Evolutionary conservation across 2,113 vertebrate genomes (phyloP).

Genomic region (Chinchilla lanigera): DNA sequence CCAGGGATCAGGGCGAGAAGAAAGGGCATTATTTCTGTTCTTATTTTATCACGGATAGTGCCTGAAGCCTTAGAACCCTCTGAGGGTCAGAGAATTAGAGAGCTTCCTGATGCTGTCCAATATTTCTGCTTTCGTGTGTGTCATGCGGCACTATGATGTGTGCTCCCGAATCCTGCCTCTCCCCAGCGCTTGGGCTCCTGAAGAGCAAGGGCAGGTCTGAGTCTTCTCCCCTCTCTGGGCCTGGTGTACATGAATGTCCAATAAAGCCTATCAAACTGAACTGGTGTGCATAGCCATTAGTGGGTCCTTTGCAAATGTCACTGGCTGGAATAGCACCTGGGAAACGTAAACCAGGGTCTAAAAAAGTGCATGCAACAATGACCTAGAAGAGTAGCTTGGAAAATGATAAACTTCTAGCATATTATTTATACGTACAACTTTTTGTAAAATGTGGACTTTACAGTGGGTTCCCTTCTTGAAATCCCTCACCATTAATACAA

Average conservation of each 20-base stretch:
- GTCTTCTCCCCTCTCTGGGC: neutral
- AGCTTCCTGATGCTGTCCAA: neutral
- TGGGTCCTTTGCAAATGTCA: neutral
- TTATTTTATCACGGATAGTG: neutral
- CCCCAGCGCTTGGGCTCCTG: neutral
- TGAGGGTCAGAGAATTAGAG: neutral
- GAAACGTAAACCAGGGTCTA: neutral
- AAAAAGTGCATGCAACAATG: neutral
- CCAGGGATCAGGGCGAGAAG: neutral
- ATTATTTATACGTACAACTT: slow-evolving; percentile 3
- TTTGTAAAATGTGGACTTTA: neutral
- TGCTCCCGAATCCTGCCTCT: neutral
- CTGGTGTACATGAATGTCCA: neutral
- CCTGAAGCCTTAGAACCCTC: neutral
- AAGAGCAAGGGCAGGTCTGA: neutral
- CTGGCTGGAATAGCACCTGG: neutral
- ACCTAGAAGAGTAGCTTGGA: neutral
- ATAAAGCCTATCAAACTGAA: neutral
- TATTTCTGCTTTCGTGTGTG: neutral
- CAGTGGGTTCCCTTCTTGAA: neutral
- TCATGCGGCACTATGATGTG: neutral
- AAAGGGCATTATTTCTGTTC: neutral
- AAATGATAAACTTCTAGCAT: neutral
- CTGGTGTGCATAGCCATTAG: neutral
- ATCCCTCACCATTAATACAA: slow-evolving; percentile 55